Conservation (phyloP, 2,888 invertebrate species). For the Ectemnius lituratus region DNA sequence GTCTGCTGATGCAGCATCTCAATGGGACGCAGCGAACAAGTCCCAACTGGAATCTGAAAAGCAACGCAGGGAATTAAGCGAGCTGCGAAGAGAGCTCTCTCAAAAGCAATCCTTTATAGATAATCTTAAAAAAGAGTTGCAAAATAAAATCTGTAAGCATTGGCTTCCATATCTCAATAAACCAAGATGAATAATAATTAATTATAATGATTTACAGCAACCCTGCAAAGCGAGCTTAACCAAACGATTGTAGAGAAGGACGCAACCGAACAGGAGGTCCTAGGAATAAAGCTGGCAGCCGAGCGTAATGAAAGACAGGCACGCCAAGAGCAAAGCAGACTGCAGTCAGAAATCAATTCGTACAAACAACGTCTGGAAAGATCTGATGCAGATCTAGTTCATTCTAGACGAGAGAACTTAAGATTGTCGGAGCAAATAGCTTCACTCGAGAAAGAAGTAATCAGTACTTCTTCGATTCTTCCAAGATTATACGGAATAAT, state of each 20-base stretch:
- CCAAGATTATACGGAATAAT: too few relatives aligned
- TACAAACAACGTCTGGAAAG: conserved; percentile 85
- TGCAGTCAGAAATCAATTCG: conserved; percentile 85
- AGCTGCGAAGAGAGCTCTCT: conserved; percentile 86
- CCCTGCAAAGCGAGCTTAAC: conserved; percentile 87
- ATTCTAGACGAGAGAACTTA: conserved; percentile 88
- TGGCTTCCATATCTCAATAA: background rate
- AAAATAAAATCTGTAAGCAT: conserved; percentile 84
- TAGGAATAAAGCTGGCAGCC: conserved; percentile 80
- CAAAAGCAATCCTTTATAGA: conserved; percentile 88
- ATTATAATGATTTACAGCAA: conserved; percentile 77
- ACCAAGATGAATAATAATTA: background rate
- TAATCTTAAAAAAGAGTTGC: conserved; percentile 88
- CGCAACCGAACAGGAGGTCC: conserved; percentile 88
- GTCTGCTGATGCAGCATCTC: conserved; percentile 87
- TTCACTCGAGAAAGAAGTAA: conserved; percentile 89
- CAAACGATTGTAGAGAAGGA: conserved; percentile 88
- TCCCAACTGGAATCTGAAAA: conserved; percentile 86
- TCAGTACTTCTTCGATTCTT: too few relatives aligned
- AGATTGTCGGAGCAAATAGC: conserved; percentile 88
- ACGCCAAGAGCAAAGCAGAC: conserved; percentile 86
- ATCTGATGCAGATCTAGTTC: conserved; percentile 89
- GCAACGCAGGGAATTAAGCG: conserved; percentile 87
- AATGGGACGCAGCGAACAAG: conserved; percentile 89
- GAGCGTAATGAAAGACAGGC: conserved; percentile 88